Base-by-base conservation (phyloP, 92 coral and sea anemone species). In the Parazoanthus darwini region DNA sequence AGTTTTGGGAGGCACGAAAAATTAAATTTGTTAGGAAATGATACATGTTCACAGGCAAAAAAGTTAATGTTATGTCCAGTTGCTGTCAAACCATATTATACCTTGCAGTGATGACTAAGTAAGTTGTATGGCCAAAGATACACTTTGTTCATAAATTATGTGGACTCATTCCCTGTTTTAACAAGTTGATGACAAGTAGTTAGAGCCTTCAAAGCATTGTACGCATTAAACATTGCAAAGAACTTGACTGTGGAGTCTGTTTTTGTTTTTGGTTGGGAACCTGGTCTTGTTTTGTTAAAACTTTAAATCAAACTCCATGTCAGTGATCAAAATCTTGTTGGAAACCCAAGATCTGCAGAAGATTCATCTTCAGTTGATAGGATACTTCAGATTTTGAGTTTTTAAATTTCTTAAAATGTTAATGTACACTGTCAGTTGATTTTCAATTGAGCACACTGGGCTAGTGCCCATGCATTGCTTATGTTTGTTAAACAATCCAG, bases 41-140 rank as follows among this genome's bases (percentile, higher is more conserved):
- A 38, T 63, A 44, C 87, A 71, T 71, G 87, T 84, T 84, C 79
- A 84, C 50, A 84, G 79, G 87, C 87, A 84, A 14, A 26, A 6
- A 76, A 67, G 15, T 70, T 42, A 39, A 83, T 29, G 4, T 70
- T 43, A 44, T 83, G 65, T 70, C 50, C 78, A 70, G 78, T 82
- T 84, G 67, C 43, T 84, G 79, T 39, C 44, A 48, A 81, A 44
- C 25, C 79, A 71, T 71, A 68, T 79, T 78, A 54, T 71, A 73
- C 37, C 68, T 71, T 70, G 67, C 87, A 84, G 87, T 68, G 87
- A 70, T 46, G 79, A 48, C 63, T 39, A 71, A 84, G 87, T 70
- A 43, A 84, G 87, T 68, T 38, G 87, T 84, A 84, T 84, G 87
- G 87, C 87, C 87, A 84, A 84, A 84, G 75, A 72, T 50, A 84